Percentiles rank a stretch among this genome's conserved stretches.
Conservation (phyloP, 1,140 invertebrate species). For the Heliothis virescens region DNA sequence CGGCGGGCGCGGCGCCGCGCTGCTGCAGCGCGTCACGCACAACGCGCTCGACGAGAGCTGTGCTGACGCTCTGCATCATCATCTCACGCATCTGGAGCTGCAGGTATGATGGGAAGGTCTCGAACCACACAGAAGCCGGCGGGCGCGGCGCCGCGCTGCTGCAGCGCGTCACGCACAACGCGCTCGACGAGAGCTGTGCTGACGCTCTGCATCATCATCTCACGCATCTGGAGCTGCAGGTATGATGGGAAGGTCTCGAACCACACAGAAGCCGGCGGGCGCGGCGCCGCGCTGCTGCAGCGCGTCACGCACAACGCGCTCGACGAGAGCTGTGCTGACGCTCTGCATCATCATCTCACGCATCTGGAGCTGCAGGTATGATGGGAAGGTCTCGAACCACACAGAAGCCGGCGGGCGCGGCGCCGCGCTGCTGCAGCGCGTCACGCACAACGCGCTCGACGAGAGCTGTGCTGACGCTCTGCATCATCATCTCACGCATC, state of each 20-base stretch:
- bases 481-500: slow-evolving; percentile 74
- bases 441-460: slow-evolving; percentile 97
- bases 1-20: slow-evolving; percentile 95
- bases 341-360: slow-evolving; percentile 83
- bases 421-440: slow-evolving; percentile 93
- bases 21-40: slow-evolving; percentile 93
- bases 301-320: slow-evolving; percentile 96
- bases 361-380: slow-evolving; percentile 57
- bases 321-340: slow-evolving; percentile 97
- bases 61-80: slow-evolving; percentile 90
- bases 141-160: slow-evolving; percentile 95
- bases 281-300: slow-evolving; percentile 94
- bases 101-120: neutral
- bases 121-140: too few species aligned
- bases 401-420: slow-evolving; percentile 94
- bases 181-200: slow-evolving; percentile 97
- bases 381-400: too few species aligned
- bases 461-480: slow-evolving; percentile 96
- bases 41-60: slow-evolving; percentile 99
- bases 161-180: slow-evolving; percentile 94
- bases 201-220: slow-evolving; percentile 88
- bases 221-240: slow-evolving; percentile 61
- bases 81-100: slow-evolving; percentile 69
- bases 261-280: slow-evolving; percentile 93
- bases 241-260: neutral